Evolutionary conservation across 2,888 invertebrate species (phyloP), one percentile per base, ranked within the genome.

Genomic region (Rhagonycha fulva): DNA sequence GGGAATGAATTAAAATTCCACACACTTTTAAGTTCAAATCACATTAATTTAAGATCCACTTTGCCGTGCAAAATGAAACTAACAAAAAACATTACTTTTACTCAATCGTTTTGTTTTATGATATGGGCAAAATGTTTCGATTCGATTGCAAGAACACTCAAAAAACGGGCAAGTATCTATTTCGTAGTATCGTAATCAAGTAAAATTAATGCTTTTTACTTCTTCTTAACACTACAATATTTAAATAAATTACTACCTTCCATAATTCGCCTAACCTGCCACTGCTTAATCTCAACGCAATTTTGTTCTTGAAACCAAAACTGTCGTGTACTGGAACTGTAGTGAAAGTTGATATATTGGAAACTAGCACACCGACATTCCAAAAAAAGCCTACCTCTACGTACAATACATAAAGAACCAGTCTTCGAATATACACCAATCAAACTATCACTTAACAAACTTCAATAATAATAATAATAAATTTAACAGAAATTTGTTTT

Each of bases 401-500:
- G 9, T 47, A 47, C 47, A 47, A 47, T 47, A n/a, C 12, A 47
- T 47, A 47, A 47, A 47, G 26, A 66, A 26, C 63, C 63, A 66
- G 63, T 66, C 63, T 66, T 66, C 12, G 63, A 66, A 66, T 66
- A 66, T 66, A 66, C 63, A 66, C 63, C 63, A 66, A 66, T 66
- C 63, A 66, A 66, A 66, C n/a, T 66, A 66, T 66, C 63, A 23
- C 63, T 26, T 47, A 47, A 47, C 47, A 47, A 47, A 47, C 47
- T 47, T 47, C 47, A 47, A 47, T 47, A 47, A n/a, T n/a, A 47
- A 47, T n/a, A 47, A 47, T 47, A 47, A n/a, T n/a, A 47, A 47
- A 7, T 7, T 32, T 12, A 47, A 47, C 47, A 47, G 47, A 66
- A 14, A 66, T 66, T 66, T 66, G 12, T 66, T 66, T 66, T 23